Evolutionary conservation across 2,113 vertebrate species (phyloP), one percentile per base, ranked within the genome.

Genomic region (Pipa parva): DNA sequence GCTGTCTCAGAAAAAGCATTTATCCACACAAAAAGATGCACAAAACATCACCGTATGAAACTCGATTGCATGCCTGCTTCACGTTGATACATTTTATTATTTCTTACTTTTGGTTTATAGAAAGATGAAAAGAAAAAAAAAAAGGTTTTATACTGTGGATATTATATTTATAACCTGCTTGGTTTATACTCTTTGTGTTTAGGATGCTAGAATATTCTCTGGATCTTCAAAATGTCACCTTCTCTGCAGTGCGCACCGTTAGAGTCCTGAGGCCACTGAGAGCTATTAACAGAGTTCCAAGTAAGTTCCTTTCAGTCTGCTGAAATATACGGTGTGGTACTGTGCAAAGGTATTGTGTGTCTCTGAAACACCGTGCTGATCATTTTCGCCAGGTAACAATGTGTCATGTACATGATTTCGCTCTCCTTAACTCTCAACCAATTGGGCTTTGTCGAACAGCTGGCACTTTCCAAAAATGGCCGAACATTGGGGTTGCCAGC

Each of bases 201-300:
- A 99, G 97, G 85, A 99, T 99, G 95, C 79, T 99, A 88, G 97
- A 99, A 81, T 99, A 99, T 65, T 99, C 97, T 12, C 86, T 97
- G 81, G 93, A 98, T 88, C 86, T 99, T 79, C 94, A 99, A 90
- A 98, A 93, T 0, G 95, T 98, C 85, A 98, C 93, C 76, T 94
- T 99, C 80, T 97, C 97, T 0, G 95, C 95, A 0, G 95, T 98
- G 77, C 91, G 97, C 80, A 98, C 97, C 0, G 95, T 99, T 56
- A 90, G 97, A 0, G 97, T 99, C 77, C 90, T 99, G 77, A 88
- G 97, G 67, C 97, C 97, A 0, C 90, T 99, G 80, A 88, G 95
- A 88, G 97, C 97, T 83, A 99, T 98, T 80, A 99, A 99, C 84
- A 85, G 97, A 77, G 97, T 98, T 74, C 97, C 97, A 79, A 95